Evolutionary conservation across 2,888 invertebrate species (phyloP).

Genomic region (Spialia ferax): DNA sequence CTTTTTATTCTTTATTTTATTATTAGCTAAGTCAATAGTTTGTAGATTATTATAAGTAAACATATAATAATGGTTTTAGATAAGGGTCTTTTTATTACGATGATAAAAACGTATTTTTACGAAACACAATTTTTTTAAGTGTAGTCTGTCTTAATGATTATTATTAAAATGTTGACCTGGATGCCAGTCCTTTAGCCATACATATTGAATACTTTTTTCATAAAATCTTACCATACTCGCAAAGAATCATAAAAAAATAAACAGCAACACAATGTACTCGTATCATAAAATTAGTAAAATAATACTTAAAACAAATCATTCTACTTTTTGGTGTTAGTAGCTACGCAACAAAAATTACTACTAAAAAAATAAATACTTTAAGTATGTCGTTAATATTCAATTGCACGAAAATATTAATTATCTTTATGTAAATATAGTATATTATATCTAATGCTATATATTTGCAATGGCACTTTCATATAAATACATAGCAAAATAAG

Average conservation of each 20-base stretch:
- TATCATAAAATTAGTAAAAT: constrained; percentile 57
- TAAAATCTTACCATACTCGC: constrained; percentile 8
- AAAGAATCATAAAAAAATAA: constrained; percentile 43
- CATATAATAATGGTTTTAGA: not conserved
- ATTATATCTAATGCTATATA: constrained; percentile 46
- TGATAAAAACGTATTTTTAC: not conserved
- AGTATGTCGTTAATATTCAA: constrained; percentile 62
- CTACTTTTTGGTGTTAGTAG: constrained; percentile 85
- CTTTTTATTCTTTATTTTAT: not conserved
- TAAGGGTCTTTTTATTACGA: not conserved
- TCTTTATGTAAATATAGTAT: constrained; percentile 47
- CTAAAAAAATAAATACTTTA: constrained; percentile 75
- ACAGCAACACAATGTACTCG: constrained; percentile 37
- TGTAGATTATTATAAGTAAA: not conserved
- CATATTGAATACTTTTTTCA: not conserved
- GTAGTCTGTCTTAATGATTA: not conserved
- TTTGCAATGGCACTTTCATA: constrained; percentile 76
- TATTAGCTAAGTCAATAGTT: not conserved
- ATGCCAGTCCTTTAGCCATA: constrained; percentile 2
- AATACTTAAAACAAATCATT: constrained; percentile 62
- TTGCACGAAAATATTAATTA: constrained; percentile 66
- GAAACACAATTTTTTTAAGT: not conserved
- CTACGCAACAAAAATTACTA: constrained; percentile 68
- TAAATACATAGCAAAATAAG: constrained; percentile 74
- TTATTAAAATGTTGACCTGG: not conserved